These are phyloP conservation scores for Chloropsis cyanopogon DNA, from an alignment of 2,113 vertebrate species.

Conservation along the genomic window DNA sequence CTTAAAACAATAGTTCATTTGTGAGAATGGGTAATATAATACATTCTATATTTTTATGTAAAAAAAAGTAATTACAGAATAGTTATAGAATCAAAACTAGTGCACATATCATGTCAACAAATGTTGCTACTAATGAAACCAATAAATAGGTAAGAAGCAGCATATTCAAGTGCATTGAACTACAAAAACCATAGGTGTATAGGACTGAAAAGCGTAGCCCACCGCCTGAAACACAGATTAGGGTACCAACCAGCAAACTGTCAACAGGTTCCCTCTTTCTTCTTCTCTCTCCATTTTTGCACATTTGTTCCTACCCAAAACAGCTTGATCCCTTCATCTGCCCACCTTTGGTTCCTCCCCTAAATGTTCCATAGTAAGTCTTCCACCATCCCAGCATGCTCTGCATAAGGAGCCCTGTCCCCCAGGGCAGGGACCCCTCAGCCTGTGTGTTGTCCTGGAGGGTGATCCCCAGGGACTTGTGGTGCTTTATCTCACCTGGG, in stretches of 20 bases:
- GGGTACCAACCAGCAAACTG: neutral
- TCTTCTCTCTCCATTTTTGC: neutral
- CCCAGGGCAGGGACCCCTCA: neutral
- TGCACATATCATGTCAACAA: neutral
- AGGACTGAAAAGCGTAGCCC: neutral
- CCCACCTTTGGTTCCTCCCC: neutral
- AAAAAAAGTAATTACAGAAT: neutral
- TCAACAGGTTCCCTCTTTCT: neutral
- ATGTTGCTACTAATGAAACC: neutral
- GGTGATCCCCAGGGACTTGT: neutral
- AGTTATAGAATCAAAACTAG: neutral
- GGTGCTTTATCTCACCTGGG: neutral
- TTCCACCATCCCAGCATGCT: neutral
- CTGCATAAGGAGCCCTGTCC: neutral
- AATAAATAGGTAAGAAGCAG: neutral
- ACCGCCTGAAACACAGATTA: neutral
- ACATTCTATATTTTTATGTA: neutral
- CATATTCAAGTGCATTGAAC: neutral
- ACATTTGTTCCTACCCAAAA: neutral
- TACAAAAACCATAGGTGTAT: neutral
- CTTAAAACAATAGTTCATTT: neutral
- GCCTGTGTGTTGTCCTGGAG: accelerated
- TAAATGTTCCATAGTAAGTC: neutral
- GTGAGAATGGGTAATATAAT: neutral
- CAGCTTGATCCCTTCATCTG: neutral